Evolutionary conservation across 2,113 vertebrate species (phyloP), one percentile per base, ranked within the genome.

Genomic region (Rhea americana): DNA sequence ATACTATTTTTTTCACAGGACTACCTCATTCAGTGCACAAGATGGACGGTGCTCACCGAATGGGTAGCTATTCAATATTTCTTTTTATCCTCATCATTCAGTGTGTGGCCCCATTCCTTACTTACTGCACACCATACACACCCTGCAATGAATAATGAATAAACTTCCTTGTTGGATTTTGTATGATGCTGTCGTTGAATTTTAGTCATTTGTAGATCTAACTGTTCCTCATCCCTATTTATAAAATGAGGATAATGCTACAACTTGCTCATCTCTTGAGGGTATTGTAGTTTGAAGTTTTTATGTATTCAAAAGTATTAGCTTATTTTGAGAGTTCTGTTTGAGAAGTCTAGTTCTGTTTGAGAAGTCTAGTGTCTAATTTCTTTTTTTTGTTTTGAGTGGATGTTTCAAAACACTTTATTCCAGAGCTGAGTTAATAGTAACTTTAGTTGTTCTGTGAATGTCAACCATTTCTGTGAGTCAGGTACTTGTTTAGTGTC

Each of bases 21-120:
- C 95, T 96, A 96, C 94, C 95, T 96, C 95, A 96, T 96, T 96
- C 96, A 96, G 96, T 96, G 96, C 96, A 96, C 96, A 96, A 96
- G 96, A 96, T 96, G 95, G 96, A 96, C 93, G 95, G 95, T 96
- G 95, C 94, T 96, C 96, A 96, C 96, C 96, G 95, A 96, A 96
- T 96, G 95, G 96, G 96, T 96, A 96, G 96, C 96, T 96, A 96
- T 96, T 96, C 90, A 96, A 96, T 96, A 94, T 96, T 96, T 96
- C 94, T 96, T 96, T 95, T 94, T 96, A 93, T 96, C 94, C 95
- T 96, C 95, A 95, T 96, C 96, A 94, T 96, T 94, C 91, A 96
- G 95, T 96, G 93, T 96, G 90, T 96, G 95, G 96, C 96, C 95
- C 95, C 95, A 94, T 96, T 94, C 91, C 95, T 94, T 93, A 85